Evolutionary conservation across 2,113 vertebrate genomes (phyloP).

Genomic region (Emydocephalus ijimae): DNA sequence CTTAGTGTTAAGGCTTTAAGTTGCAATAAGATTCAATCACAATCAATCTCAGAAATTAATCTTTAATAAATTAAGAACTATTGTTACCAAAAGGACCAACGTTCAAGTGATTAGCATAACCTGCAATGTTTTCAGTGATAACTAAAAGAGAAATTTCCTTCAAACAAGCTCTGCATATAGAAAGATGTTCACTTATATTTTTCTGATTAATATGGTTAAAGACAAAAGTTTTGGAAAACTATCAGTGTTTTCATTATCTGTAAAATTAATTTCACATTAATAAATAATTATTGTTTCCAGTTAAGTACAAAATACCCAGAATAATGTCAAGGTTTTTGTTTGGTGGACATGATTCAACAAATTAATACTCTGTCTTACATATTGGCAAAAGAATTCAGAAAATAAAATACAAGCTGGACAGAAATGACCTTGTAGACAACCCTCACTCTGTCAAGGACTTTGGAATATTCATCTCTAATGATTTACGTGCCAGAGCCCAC

Average conservation of each 20-base stretch:
- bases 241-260: not conserved
- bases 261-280: not conserved
- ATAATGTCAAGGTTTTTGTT: not conserved
- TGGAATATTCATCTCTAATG: no score
- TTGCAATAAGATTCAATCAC: not conserved
- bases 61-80: not conserved
- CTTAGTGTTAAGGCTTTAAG: not conserved
- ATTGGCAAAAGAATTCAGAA: no score
- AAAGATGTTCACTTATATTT: not conserved
- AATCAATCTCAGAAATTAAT: not conserved
- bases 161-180: not conserved
- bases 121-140: not conserved
- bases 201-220: not conserved
- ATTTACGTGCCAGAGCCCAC: no score
- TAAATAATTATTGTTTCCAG: not conserved
- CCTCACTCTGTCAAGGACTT: no score
- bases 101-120: not conserved
- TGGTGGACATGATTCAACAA: not conserved
- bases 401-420: no score
- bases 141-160: not conserved
- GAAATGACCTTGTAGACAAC: no score
- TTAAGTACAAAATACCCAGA: not conserved
- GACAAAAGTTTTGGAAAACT: not conserved
- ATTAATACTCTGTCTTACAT: no score
- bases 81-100: not conserved